Conservation (phyloP, 2,113 vertebrate genomes). For the Butastur rufipennis region DNA sequence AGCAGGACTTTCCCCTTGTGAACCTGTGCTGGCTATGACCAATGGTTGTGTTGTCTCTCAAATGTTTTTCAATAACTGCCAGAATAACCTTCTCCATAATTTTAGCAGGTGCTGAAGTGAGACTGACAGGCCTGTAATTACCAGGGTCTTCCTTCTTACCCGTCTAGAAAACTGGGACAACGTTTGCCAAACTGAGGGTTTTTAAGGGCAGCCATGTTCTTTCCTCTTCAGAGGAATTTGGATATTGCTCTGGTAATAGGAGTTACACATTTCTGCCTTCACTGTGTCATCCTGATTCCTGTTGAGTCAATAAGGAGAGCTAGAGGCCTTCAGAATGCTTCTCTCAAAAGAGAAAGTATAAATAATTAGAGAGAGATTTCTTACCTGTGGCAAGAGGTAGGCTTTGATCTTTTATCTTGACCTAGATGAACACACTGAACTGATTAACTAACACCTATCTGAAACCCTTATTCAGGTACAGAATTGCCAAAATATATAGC, state of each 20-base stretch:
- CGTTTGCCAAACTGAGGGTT: neutral
- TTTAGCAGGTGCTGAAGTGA: neutral
- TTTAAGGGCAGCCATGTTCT: neutral
- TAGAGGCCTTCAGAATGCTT: neutral
- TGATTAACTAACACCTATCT: neutral
- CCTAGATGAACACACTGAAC: neutral
- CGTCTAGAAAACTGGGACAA: neutral
- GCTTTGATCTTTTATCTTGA: neutral
- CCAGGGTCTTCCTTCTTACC: neutral
- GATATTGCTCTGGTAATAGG: neutral
- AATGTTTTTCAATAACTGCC: neutral
- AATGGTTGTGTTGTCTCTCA: neutral
- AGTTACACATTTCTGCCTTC: neutral
- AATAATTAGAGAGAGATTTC: neutral
- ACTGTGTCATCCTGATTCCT: neutral
- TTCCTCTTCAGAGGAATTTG: neutral
- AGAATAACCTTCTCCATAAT: neutral
- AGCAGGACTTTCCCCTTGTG: neutral
- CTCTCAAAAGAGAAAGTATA: neutral
- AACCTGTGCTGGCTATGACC: neutral
- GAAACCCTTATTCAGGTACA: neutral
- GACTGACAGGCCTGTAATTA: neutral
- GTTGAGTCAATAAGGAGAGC: neutral
- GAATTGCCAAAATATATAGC: neutral
- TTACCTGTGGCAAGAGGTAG: neutral